Evolutionary conservation across 2,797 vertebrate species (phyloP).

Genomic region (Diplodus puntazzo): DNA sequence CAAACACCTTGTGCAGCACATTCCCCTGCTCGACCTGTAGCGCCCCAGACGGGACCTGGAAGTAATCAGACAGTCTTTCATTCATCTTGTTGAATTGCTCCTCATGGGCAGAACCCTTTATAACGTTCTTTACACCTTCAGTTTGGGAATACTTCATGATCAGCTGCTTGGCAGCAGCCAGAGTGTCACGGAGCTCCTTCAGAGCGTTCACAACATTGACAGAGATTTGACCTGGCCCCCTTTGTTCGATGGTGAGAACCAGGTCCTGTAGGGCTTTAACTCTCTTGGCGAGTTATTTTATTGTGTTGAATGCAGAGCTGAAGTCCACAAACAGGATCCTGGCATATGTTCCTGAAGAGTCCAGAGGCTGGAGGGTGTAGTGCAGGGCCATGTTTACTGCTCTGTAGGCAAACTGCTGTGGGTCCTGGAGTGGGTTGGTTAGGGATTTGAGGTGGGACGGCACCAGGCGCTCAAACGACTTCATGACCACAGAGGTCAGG

Average conservation of each 20-base stretch:
- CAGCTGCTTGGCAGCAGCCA: constrained; percentile 71
- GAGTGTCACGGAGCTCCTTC: constrained; percentile 67
- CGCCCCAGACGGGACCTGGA: constrained; percentile 76
- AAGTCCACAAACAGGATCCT: too few species aligned
- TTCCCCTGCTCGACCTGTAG: constrained; percentile 82
- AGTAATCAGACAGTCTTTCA: constrained; percentile 78
- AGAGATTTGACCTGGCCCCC: constrained; percentile 17
- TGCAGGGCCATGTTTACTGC: too few species aligned
- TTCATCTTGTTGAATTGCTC: constrained; percentile 81
- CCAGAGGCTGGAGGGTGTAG: too few species aligned
- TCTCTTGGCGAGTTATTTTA: constrained; percentile 72
- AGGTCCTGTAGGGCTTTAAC: constrained; percentile 76
- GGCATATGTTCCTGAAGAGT: too few species aligned
- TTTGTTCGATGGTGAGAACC: constrained; percentile 68
- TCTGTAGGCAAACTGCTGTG: too few species aligned
- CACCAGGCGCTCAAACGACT: too few species aligned
- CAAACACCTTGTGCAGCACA: constrained; percentile 20
- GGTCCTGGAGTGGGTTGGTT: too few species aligned
- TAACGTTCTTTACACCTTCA: accelerated
- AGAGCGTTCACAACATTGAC: constrained; percentile 56
- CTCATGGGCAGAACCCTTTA: neutral
- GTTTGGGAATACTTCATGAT: constrained; percentile 76
- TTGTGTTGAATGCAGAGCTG: too few species aligned
- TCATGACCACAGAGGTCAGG: too few species aligned
- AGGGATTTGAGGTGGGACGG: too few species aligned